These are phyloP conservation scores for Cryptoprocta ferox DNA, from an alignment of 2,797 vertebrate species.

Conservation along the genomic window DNA sequence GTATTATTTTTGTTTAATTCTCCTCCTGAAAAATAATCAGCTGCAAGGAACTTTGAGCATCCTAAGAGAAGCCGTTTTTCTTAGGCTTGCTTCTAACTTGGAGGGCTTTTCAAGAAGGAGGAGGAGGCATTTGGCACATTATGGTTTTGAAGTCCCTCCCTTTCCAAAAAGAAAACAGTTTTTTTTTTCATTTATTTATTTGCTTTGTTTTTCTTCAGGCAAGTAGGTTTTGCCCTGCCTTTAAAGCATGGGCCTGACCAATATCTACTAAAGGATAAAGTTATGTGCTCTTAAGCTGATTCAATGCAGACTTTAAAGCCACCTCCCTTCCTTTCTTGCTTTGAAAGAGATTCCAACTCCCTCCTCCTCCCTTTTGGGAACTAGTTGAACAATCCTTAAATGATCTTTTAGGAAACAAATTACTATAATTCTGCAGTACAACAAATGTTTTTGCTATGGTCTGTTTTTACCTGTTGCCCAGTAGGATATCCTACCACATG, in stretches of 20 bases:
- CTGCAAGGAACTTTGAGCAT: slow-evolving; percentile 48
- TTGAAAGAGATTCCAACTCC: slow-evolving; percentile 81
- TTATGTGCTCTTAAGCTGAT: slow-evolving; percentile 83
- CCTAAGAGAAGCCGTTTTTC: slow-evolving; percentile 50
- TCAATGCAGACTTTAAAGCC: slow-evolving; percentile 82
- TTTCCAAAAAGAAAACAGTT: slow-evolving; percentile 35
- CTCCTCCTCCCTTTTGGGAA: slow-evolving; percentile 77
- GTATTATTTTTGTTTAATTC: slow-evolving; percentile 76
- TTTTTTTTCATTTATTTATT: background rate
- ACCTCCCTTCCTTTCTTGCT: slow-evolving; percentile 80
- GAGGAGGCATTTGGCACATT: background rate
- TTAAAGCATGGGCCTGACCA: slow-evolving; percentile 79
- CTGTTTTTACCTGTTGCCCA: slow-evolving; percentile 74
- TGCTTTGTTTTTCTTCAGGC: slow-evolving; percentile 28
- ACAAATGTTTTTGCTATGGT: slow-evolving; percentile 72
- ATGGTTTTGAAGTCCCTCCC: slow-evolving; percentile 1
- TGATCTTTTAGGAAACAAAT: slow-evolving; percentile 82
- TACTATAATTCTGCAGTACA: slow-evolving; percentile 74
- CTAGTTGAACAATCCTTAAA: slow-evolving; percentile 81
- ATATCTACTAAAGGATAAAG: slow-evolving; percentile 78
- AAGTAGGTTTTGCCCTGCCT: slow-evolving; percentile 52
- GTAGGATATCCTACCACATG: background rate
- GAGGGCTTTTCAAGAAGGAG: slow-evolving; percentile 26
- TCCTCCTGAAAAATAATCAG: slow-evolving; percentile 79
- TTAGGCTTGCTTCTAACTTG: slow-evolving; percentile 21